Conservation (phyloP, 2,797 vertebrate species). For the Myripristis murdjan region DNA sequence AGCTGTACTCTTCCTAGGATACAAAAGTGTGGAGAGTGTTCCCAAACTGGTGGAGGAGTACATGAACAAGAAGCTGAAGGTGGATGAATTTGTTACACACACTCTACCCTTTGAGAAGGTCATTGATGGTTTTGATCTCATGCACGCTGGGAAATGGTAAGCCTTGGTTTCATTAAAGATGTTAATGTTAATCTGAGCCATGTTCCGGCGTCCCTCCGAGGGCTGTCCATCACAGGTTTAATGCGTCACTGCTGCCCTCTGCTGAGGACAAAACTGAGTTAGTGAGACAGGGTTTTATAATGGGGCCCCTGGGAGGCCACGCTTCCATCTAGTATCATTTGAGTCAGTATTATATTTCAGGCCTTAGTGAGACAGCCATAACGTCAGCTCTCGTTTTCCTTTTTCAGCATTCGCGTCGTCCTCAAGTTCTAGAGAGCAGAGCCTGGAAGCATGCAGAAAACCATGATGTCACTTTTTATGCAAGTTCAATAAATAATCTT, state of each 20-base stretch:
- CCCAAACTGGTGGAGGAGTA: slow-evolving; percentile 90
- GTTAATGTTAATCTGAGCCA: slow-evolving; percentile 12
- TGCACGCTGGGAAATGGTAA: slow-evolving; percentile 85
- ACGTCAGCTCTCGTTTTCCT: background rate
- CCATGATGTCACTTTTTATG: slow-evolving; percentile 1
- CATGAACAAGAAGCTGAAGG: slow-evolving; percentile 92
- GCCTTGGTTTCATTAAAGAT: background rate
- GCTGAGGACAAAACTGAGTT: slow-evolving; percentile 29
- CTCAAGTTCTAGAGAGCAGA: slow-evolving; percentile 49
- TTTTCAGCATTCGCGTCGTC: slow-evolving; percentile 60
- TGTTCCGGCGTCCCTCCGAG: background rate
- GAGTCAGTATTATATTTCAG: background rate
- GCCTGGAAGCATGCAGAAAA: slow-evolving; percentile 3
- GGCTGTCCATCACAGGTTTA: background rate
- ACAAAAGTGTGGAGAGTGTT: slow-evolving; percentile 89
- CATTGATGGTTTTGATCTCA: slow-evolving; percentile 90
- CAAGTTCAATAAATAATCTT: slow-evolving; percentile 60
- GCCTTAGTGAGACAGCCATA: background rate
- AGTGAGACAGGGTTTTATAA: slow-evolving; percentile 13
- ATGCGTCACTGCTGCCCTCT: slow-evolving; percentile 44
- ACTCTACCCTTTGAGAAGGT: slow-evolving; percentile 86
- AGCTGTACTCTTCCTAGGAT: slow-evolving; percentile 81
- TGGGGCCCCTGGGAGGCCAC: background rate
- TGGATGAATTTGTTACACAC: slow-evolving; percentile 91
- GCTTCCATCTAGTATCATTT: background rate